These are phyloP conservation scores for Phragmatobia fuliginosa DNA, from an alignment of 2,888 invertebrate species.

Conservation along the genomic window DNA sequence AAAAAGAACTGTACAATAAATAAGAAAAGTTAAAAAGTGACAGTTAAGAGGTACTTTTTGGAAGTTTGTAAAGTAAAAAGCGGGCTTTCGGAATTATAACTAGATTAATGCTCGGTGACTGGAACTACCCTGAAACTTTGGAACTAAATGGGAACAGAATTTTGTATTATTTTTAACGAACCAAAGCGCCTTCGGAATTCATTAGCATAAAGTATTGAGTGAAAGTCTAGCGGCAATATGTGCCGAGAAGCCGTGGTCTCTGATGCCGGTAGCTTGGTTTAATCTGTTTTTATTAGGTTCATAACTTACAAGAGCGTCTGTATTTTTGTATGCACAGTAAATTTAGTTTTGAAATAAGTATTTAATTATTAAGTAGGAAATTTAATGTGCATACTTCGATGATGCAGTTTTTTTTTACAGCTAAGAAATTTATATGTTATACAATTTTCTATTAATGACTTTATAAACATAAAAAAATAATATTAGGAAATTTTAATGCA, in stretches of 20 bases:
- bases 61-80: conserved; percentile 65
- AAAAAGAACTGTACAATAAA: conserved; percentile 59
- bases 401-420: too few relatives aligned
- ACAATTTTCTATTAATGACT: too few relatives aligned
- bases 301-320: conserved; percentile 18
- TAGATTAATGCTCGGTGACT: conserved; percentile 83
- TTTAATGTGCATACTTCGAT: too few relatives aligned
- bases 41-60: conserved; percentile 65
- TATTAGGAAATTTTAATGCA: neutral
- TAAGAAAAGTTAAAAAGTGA: conserved; percentile 61
- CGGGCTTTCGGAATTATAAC: conserved; percentile 72
- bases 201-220: conserved; percentile 75
- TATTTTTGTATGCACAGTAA: conserved; percentile 17
- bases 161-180: conserved; percentile 83
- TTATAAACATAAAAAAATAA: too few relatives aligned
- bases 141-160: conserved; percentile 72
- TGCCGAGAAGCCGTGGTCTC: conserved; percentile 41
- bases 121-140: conserved; percentile 77
- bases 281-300: conserved; percentile 26
- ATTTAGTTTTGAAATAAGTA: conserved; percentile 9
- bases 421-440: too few relatives aligned
- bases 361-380: neutral
- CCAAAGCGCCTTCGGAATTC: conserved; percentile 79
- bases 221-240: conserved; percentile 68
- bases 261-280: conserved; percentile 25